Evolutionary conservation across 2,797 vertebrate species (phyloP).

Genomic region (Oreortyx pictus): DNA sequence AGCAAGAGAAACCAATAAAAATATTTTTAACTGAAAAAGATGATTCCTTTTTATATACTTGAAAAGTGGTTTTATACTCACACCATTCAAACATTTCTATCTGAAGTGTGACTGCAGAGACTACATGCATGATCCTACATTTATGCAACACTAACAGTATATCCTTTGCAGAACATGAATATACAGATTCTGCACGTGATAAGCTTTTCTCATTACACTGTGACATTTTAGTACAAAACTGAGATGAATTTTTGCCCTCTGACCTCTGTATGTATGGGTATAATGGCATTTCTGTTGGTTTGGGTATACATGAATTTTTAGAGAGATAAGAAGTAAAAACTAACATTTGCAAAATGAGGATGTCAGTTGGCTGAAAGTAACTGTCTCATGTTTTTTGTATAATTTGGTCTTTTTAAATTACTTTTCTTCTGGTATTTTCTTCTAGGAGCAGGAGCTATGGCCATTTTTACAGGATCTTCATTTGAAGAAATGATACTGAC

Average conservation of each 20-base stretch:
- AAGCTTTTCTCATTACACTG: neutral
- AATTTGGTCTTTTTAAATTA: neutral
- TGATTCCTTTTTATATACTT: neutral
- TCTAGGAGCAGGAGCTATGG: neutral
- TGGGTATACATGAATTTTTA: neutral
- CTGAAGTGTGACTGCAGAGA: neutral
- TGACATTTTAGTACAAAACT: neutral
- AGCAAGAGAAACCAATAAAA: neutral
- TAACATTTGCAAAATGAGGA: neutral
- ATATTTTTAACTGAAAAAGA: neutral
- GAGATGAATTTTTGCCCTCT: neutral
- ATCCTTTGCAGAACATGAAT: neutral
- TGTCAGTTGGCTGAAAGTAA: neutral
- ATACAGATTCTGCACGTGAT: neutral
- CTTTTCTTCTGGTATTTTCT: neutral
- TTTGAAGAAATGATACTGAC: neutral
- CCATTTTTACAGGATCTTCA: neutral
- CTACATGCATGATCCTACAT: neutral
- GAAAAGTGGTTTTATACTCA: neutral
- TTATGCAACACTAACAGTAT: no score
- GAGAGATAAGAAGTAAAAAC: neutral
- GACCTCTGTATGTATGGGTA: no score
- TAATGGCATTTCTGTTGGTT: neutral
- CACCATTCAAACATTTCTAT: neutral
- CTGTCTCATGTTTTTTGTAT: neutral